Conservation (phyloP, 2,797 vertebrate genomes). For the Presbytis comata region DNA sequence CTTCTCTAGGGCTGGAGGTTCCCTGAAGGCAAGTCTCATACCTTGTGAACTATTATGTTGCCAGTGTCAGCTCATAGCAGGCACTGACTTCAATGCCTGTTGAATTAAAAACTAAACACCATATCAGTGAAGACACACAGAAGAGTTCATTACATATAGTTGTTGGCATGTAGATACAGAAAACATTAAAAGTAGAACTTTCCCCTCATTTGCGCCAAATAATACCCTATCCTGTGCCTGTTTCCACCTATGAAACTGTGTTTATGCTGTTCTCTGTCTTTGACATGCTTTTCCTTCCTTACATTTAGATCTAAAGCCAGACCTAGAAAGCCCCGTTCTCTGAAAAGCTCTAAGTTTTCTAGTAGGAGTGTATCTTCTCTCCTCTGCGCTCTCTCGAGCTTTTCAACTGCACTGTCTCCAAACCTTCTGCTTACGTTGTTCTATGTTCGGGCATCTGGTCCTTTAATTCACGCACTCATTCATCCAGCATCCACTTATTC, state of each 20-base stretch:
- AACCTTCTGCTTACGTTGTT: neutral
- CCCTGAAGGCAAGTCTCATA: neutral
- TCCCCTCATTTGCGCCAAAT: neutral
- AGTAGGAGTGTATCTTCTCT: neutral
- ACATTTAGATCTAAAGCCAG: neutral
- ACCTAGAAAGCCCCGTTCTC: neutral
- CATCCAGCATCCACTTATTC: neutral
- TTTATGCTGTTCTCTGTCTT: neutral
- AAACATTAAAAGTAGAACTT: neutral
- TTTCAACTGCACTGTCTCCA: neutral
- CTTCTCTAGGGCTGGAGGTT: neutral
- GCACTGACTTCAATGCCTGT: neutral
- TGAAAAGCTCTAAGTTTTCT: neutral
- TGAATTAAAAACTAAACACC: neutral
- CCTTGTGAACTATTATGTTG: rapidly evolving
- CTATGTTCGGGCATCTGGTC: neutral
- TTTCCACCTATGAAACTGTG: neutral
- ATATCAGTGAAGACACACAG: neutral
- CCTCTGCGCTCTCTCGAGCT: neutral
- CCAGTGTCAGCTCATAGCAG: neutral
- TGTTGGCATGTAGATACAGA: neutral
- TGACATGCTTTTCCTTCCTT: neutral
- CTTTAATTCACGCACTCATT: neutral
- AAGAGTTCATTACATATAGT: neutral
- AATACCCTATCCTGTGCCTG: neutral